A percentile compares a stretch with the other conserved stretches of the same genome.
Conservation (phyloP, 2,888 invertebrate genomes). For the Sthenelais limicola region DNA sequence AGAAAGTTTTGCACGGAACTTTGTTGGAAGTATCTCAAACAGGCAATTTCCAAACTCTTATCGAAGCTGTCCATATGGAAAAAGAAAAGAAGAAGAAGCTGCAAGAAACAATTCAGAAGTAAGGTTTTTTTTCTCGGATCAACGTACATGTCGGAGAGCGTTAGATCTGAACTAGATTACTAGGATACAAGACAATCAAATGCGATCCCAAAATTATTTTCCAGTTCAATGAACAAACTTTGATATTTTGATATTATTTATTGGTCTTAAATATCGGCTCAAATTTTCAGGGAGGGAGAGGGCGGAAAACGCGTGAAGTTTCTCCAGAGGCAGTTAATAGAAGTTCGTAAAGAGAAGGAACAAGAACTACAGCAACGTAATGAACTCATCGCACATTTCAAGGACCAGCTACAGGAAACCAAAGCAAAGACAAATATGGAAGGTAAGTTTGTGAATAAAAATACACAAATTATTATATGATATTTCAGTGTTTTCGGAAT, state of each 20-base stretch:
- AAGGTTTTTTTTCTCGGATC: no score
- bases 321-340: slow-evolving; percentile 63
- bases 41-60: slow-evolving; percentile 62
- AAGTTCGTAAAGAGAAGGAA: slow-evolving; percentile 69
- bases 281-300: slow-evolving; percentile 65
- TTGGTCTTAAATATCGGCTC: background rate
- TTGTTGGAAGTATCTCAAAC: slow-evolving; percentile 66
- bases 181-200: no score
- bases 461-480: no score
- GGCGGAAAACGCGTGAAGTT: slow-evolving; percentile 66
- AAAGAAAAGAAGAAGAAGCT: slow-evolving; percentile 66
- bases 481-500: no score
- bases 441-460: no score
- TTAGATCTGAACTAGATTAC: no score
- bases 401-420: slow-evolving; percentile 72
- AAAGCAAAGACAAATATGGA: slow-evolving; percentile 73
- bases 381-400: slow-evolving; percentile 72
- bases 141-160: no score
- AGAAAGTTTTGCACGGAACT: slow-evolving; percentile 64
- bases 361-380: slow-evolving; percentile 68
- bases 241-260: background rate
- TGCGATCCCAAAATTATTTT: no score
- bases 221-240: no score
- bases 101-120: slow-evolving; percentile 69
- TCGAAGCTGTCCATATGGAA: slow-evolving; percentile 63